Conservation (phyloP, 2,888 invertebrate genomes). For the Perizoma affinitatum region DNA sequence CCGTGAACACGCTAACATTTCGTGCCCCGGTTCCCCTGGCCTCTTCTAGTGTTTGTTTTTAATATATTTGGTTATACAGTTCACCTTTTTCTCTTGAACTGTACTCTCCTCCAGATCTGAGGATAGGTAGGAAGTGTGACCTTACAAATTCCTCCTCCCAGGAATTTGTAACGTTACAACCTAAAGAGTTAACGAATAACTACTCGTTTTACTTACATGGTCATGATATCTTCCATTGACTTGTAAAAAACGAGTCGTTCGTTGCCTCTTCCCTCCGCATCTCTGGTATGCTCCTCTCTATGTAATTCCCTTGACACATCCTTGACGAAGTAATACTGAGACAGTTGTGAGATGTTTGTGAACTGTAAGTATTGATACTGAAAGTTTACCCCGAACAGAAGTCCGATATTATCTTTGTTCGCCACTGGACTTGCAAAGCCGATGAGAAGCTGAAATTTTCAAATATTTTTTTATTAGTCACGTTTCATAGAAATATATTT, state of each 20-base stretch:
- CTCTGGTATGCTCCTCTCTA: constrained; percentile 54
- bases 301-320: constrained; percentile 59
- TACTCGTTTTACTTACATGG: constrained; percentile 15
- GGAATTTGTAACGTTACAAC: no score
- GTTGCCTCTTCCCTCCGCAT: constrained; percentile 49
- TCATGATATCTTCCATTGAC: constrained; percentile 27
- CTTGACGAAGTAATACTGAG: constrained; percentile 74
- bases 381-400: constrained; percentile 85
- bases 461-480: not conserved
- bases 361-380: constrained; percentile 86
- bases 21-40: no score
- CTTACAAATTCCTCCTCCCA: no score
- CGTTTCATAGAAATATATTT: no score
- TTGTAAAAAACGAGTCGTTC: constrained; percentile 68
- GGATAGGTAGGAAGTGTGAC: no score
- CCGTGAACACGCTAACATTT: no score
- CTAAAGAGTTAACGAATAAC: not conserved
- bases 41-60: no score
- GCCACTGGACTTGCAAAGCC: constrained; percentile 85
- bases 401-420: constrained; percentile 75
- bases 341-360: constrained; percentile 75
- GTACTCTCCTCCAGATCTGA: no score
- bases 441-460: constrained; percentile 77
- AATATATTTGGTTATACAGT: no score
- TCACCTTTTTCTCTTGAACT: no score